Conservation (phyloP, 2,888 invertebrate genomes). For the Drosophila cracens region DNA sequence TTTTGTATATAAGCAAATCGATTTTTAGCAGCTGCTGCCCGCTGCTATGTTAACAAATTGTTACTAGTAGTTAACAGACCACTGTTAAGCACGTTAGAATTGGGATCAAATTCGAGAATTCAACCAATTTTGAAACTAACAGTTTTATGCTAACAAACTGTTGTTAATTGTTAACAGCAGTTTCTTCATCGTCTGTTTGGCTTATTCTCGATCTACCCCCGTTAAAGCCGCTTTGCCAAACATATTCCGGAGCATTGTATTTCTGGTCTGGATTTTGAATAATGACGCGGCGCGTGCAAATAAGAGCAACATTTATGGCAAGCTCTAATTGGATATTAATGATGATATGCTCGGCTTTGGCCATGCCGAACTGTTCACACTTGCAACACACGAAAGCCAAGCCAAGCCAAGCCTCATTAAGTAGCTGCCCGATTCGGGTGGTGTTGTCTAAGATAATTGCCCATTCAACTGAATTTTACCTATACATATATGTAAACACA, state of each 20-base stretch:
- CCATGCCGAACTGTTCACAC: slow-evolving; percentile 53
- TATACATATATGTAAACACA: slow-evolving; percentile 1
- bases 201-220: slow-evolving; percentile 17
- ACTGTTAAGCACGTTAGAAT: neutral
- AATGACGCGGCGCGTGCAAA: slow-evolving; percentile 71
- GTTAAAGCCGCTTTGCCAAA: slow-evolving; percentile 1
- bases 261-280: slow-evolving; percentile 56
- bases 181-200: neutral
- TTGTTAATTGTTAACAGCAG: neutral
- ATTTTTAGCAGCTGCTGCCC: neutral
- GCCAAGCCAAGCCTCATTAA: slow-evolving; percentile 37
- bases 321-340: slow-evolving; percentile 76
- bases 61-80: neutral
- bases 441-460: slow-evolving; percentile 55
- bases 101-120: neutral
- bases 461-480: slow-evolving; percentile 27
- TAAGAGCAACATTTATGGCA: slow-evolving; percentile 73
- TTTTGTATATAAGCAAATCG: neutral
- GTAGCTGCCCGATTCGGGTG: slow-evolving; percentile 58
- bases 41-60: neutral
- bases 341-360: slow-evolving; percentile 61
- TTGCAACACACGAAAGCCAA: slow-evolving; percentile 32
- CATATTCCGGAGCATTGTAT: slow-evolving; percentile 17
- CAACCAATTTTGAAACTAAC: neutral
- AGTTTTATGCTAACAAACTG: neutral